Conservation (phyloP, 2,888 invertebrate species). For the Caenorhabditis macrosperma region DNA sequence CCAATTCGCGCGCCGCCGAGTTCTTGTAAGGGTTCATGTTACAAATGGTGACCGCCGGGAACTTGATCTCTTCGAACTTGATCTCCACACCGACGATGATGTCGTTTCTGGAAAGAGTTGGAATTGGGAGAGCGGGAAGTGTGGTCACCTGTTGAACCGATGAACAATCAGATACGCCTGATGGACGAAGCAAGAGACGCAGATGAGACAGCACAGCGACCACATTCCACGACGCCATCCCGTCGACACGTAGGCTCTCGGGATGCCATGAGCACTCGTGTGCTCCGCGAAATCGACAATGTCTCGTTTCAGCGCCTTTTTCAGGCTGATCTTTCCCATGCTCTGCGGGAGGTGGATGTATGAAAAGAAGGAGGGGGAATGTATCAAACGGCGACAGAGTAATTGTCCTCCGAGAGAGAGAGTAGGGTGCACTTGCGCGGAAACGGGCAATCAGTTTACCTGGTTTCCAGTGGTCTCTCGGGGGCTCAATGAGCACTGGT, state of each 20-base stretch:
- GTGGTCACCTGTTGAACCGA: conserved; percentile 68
- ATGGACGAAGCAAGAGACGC: conserved; percentile 73
- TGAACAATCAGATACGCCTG: conserved; percentile 77
- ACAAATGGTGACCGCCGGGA: conserved; percentile 79
- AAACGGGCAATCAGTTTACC: conserved; percentile 48
- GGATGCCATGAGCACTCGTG: conserved; percentile 79
- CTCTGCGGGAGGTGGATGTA: not conserved
- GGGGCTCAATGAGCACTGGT: conserved; percentile 42
- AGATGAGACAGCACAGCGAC: conserved; percentile 74
- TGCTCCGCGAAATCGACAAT: conserved; percentile 74
- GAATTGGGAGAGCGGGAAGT: not conserved
- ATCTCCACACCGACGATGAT: conserved; percentile 80
- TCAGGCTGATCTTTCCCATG: conserved; percentile 55
- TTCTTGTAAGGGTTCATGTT: conserved; percentile 80
- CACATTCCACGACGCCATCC: conserved; percentile 72
- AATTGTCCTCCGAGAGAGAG: conserved; percentile 14
- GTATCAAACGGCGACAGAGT: conserved; percentile 30
- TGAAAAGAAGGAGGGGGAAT: conserved; percentile 7
- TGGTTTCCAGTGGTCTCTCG: conserved; percentile 5
- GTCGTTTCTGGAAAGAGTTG: conserved; percentile 73
- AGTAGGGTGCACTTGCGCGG: conserved; percentile 35
- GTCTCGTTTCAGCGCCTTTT: conserved; percentile 59
- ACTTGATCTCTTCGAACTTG: conserved; percentile 78
- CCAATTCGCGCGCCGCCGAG: conserved; percentile 72
- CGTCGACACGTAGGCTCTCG: conserved; percentile 75